Conservation (phyloP, 92 coral and sea anemone species). For the Chrysogorgia sp. region DNA sequence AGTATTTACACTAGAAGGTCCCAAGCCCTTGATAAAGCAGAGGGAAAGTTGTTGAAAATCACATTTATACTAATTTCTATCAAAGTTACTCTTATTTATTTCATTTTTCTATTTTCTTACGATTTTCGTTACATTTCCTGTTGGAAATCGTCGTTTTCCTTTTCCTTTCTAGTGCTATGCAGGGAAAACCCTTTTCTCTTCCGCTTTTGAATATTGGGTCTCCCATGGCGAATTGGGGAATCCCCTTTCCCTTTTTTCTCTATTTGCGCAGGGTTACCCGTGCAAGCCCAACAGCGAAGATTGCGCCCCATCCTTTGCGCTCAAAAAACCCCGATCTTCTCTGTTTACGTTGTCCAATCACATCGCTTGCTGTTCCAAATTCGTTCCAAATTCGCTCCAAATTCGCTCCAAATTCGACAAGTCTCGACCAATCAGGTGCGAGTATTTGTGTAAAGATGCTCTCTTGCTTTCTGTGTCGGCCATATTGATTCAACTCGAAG, state of each 20-base stretch:
- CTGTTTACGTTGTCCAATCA: not conserved
- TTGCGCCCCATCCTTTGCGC: slow-evolving; percentile 36
- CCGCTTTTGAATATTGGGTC: too few species aligned
- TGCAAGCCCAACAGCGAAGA: slow-evolving; percentile 20
- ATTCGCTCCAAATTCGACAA: not conserved
- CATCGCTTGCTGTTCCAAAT: not conserved
- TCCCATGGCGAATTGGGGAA: not conserved
- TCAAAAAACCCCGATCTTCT: too few species aligned
- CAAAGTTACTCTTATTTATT: not conserved
- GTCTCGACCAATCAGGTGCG: not conserved
- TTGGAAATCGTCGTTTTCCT: too few species aligned
- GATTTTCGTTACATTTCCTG: too few species aligned
- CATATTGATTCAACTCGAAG: too few species aligned
- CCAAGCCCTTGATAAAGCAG: slow-evolving; percentile 14
- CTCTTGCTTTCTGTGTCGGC: too few species aligned
- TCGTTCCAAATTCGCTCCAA: not conserved
- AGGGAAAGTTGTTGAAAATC: not conserved
- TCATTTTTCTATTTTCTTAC: too few species aligned
- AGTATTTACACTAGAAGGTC: slow-evolving; percentile 17
- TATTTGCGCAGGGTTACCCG: slow-evolving; percentile 19
- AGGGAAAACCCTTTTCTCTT: too few species aligned
- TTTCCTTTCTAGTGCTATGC: too few species aligned
- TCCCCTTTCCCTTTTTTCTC: slow-evolving; percentile 5
- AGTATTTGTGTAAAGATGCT: not conserved
- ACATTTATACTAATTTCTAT: too few species aligned